phyloP scores from a whole-genome alignment of 2,797 vertebrate species.

The Epinephelus awoara region DNA sequence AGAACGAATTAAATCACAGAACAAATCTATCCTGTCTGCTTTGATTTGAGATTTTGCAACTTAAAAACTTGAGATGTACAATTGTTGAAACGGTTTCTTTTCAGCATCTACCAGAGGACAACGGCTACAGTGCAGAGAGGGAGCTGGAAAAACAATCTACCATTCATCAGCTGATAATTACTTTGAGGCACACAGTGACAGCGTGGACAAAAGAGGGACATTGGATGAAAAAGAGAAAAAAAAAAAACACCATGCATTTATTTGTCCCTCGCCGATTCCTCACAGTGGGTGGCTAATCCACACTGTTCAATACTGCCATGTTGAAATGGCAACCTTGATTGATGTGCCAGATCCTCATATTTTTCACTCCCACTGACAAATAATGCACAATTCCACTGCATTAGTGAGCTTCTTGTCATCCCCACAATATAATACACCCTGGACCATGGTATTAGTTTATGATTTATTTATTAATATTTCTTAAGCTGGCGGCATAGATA shows the following conservation, averaged over 20 bases:
- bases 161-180: slow-evolving; percentile 77
- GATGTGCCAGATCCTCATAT: slow-evolving; percentile 73
- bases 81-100: neutral
- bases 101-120: neutral
- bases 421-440: slow-evolving; percentile 69
- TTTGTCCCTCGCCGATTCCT: slow-evolving; percentile 73
- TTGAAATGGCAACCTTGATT: slow-evolving; percentile 81
- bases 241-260: slow-evolving; percentile 50
- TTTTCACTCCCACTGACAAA: slow-evolving; percentile 78
- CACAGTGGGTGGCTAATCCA: slow-evolving; percentile 83
- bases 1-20: neutral
- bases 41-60: neutral
- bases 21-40: neutral
- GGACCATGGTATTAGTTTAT: slow-evolving; percentile 70
- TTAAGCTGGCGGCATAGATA: slow-evolving; percentile 73
- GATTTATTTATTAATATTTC: slow-evolving; percentile 83
- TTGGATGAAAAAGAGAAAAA: slow-evolving; percentile 16
- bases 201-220: slow-evolving; percentile 58
- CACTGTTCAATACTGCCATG: slow-evolving; percentile 65
- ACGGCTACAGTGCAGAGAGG: neutral
- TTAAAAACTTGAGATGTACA: neutral
- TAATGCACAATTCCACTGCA: slow-evolving; percentile 76
- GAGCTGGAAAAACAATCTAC: slow-evolving; percentile 34
- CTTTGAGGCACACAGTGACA: slow-evolving; percentile 61
- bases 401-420: slow-evolving; percentile 74